phyloP scores from a whole-genome alignment of 2,113 vertebrate genomes.

The Xiphophorus couchianus region DNA sequence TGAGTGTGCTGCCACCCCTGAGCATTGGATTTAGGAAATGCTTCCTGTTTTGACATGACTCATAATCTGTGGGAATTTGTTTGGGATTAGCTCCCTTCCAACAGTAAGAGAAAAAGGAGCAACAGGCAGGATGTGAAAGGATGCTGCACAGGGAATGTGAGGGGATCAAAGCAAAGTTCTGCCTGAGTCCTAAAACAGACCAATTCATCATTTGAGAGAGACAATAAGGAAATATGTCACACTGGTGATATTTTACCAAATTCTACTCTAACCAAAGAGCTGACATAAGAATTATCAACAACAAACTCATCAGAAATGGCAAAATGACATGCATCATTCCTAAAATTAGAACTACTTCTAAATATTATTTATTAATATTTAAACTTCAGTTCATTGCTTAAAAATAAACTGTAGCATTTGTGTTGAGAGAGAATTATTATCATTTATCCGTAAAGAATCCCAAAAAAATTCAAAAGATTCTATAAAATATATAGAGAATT shows the following conservation, averaged over 20 bases:
- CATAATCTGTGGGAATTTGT: constrained; percentile 79
- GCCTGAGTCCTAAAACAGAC: constrained; percentile 9
- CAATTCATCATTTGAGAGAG: constrained; percentile 5
- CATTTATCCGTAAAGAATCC: no score
- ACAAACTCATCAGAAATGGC: background rate
- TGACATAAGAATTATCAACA: background rate
- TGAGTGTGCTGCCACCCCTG: constrained; percentile 54
- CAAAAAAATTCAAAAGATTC: no score
- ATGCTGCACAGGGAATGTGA: constrained; percentile 24
- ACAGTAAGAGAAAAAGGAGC: constrained; percentile 59
- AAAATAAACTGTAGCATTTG: no score
- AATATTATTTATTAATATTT: no score
- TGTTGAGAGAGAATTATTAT: no score
- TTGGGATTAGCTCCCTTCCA: constrained; percentile 64
- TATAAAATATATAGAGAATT: no score
- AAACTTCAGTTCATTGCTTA: no score
- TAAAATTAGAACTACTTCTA: no score
- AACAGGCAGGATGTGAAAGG: constrained; percentile 63
- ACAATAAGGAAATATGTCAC: background rate
- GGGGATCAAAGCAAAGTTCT: constrained; percentile 7
- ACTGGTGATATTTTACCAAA: background rate
- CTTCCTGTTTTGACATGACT: constrained; percentile 79
- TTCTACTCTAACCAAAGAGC: background rate
- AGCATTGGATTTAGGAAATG: constrained; percentile 70
- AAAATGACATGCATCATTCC: no score